Percentiles rank a stretch among this genome's conserved stretches.
Conservation (phyloP, 2,797 vertebrate species). For the Pygocentrus nattereri region DNA sequence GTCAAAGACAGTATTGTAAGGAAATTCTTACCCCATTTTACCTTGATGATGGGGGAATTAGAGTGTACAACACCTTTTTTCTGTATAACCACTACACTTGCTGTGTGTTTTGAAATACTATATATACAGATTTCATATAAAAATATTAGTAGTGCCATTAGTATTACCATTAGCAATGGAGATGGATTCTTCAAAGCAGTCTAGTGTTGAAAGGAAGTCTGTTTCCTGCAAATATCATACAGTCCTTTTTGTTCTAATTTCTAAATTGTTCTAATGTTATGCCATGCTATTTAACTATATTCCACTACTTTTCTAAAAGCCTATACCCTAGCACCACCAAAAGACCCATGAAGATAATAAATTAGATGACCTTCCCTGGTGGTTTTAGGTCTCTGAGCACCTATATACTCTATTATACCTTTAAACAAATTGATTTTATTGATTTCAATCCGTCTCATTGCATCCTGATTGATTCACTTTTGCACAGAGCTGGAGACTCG, state of each 20-base stretch:
- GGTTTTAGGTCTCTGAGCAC: conserved; percentile 28
- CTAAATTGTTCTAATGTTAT: background rate
- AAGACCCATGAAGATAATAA: background rate
- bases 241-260: background rate
- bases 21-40: too few species aligned
- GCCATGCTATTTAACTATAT: too few species aligned
- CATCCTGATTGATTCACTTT: conserved; percentile 39
- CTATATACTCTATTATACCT: background rate
- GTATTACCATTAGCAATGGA: too few species aligned
- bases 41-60: too few species aligned
- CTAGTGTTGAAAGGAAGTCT: too few species aligned
- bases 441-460: conserved; percentile 23
- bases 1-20: too few species aligned
- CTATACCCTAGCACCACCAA: background rate
- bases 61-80: too few species aligned
- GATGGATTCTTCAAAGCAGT: too few species aligned
- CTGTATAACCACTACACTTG: too few species aligned
- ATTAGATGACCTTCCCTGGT: background rate
- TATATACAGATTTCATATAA: too few species aligned
- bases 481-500: background rate
- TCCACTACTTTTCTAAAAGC: background rate
- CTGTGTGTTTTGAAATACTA: too few species aligned
- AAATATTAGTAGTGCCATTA: too few species aligned
- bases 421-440: conserved; percentile 38
- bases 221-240: background rate